A percentile compares a stretch with the other conserved stretches of the same genome.
These are phyloP conservation scores for Drosophila heteroneura DNA, from an alignment of 2,888 invertebrate genomes.

Conservation along the genomic window DNA sequence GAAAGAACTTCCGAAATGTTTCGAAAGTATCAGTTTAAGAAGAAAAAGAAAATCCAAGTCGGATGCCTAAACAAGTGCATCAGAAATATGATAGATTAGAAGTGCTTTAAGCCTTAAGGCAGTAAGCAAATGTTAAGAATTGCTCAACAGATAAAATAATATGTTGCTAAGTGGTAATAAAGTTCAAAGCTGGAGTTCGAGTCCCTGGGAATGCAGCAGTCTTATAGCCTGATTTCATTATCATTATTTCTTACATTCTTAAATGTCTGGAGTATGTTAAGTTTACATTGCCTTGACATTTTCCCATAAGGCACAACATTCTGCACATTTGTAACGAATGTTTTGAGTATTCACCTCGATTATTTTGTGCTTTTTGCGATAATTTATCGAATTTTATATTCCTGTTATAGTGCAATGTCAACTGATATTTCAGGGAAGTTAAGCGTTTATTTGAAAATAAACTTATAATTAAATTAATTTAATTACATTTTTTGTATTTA, in stretches of 20 bases:
- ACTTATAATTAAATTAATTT: not conserved
- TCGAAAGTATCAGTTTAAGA: conserved; percentile 2
- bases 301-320: not conserved
- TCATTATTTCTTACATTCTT: not conserved
- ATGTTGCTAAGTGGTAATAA: not conserved
- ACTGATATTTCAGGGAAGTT: not conserved
- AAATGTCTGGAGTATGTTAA: too few species aligned
- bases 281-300: too few species aligned
- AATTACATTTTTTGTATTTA: not conserved
- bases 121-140: not conserved
- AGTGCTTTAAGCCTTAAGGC: not conserved
- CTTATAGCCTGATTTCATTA: not conserved
- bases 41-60: not conserved
- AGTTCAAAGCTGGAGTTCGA: not conserved
- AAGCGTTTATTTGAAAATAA: not conserved
- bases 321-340: not conserved
- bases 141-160: not conserved
- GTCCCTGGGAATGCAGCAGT: not conserved
- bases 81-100: not conserved
- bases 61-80: not conserved
- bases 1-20: conserved; percentile 63
- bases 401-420: not conserved
- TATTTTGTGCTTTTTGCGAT: not conserved
- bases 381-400: not conserved
- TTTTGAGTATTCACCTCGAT: not conserved